A percentile compares a stretch with the other conserved stretches of the same genome.
Evolutionary conservation across 2,888 invertebrate genomes (phyloP).

Genomic region (Synergus japonicus): DNA sequence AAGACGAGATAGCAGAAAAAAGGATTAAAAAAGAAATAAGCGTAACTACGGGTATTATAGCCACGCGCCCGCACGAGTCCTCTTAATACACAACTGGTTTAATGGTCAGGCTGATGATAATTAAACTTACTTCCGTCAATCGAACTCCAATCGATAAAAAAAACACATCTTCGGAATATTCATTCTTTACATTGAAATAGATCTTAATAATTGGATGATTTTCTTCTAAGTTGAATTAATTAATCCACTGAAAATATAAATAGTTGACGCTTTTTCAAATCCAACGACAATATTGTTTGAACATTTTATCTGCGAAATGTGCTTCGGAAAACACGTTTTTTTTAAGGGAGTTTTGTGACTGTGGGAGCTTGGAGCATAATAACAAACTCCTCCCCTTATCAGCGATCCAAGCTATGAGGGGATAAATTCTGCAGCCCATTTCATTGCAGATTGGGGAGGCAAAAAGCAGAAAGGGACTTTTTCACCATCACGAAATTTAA

Average conservation of each 20-base stretch:
- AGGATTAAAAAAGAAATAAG: neutral
- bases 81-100: conserved; percentile 19
- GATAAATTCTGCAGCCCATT: conserved; percentile 1
- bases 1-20: conserved; percentile 48
- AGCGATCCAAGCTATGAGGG: neutral
- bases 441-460: conserved; percentile 13
- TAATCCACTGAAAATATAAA: no score
- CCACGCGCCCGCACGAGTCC: conserved; percentile 38
- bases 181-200: neutral
- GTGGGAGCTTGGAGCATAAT: neutral
- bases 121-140: conserved; percentile 13
- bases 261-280: neutral
- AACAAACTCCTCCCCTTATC: neutral
- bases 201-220: neutral
- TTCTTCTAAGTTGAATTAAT: no score
- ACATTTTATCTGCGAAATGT: neutral
- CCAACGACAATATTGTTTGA: neutral
- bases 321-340: neutral
- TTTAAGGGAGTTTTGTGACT: neutral
- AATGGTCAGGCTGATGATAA: neutral
- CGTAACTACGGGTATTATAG: conserved; percentile 18
- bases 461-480: conserved; percentile 17
- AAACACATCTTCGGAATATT: neutral
- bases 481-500: neutral
- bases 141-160: neutral